Conservation (phyloP, 2,888 invertebrate species). For the Temnothorax unifasciatus region DNA sequence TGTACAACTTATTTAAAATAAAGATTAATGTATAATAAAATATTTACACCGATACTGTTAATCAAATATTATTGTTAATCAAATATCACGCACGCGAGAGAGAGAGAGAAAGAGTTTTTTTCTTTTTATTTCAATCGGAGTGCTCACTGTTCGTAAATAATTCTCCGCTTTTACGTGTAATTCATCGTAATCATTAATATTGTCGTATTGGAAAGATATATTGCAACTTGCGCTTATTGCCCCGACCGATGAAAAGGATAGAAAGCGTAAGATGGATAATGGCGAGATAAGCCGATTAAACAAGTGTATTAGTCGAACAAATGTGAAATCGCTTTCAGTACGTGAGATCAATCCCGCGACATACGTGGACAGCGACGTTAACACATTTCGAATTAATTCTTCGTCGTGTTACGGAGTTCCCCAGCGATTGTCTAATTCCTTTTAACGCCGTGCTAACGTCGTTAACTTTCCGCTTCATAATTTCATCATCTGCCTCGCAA, state of each 20-base stretch:
- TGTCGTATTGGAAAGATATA: constrained; percentile 33
- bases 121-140: constrained; percentile 27
- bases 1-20: not conserved
- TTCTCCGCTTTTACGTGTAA: constrained; percentile 44
- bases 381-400: constrained; percentile 72
- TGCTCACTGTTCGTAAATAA: constrained; percentile 43
- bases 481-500: constrained; percentile 72
- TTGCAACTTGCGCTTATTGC: constrained; percentile 27
- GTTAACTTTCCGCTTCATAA: constrained; percentile 66
- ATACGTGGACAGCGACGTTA: constrained; percentile 64
- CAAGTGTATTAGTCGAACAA: constrained; percentile 45
- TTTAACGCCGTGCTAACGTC: constrained; percentile 69
- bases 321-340: constrained; percentile 61
- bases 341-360: constrained; percentile 69
- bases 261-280: constrained; percentile 50
- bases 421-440: constrained; percentile 70
- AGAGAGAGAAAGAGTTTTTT: not conserved
- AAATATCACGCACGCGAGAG: not conserved
- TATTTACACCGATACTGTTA: constrained; percentile 24
- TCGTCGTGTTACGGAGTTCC: constrained; percentile 67
- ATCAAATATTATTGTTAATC: not conserved
- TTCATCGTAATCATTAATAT: constrained; percentile 44
- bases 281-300: constrained; percentile 39
- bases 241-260: constrained; percentile 1
- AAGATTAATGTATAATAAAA: not conserved